Evolutionary conservation across 2,888 invertebrate species (phyloP).

Genomic region (Isoperla grammatica): DNA sequence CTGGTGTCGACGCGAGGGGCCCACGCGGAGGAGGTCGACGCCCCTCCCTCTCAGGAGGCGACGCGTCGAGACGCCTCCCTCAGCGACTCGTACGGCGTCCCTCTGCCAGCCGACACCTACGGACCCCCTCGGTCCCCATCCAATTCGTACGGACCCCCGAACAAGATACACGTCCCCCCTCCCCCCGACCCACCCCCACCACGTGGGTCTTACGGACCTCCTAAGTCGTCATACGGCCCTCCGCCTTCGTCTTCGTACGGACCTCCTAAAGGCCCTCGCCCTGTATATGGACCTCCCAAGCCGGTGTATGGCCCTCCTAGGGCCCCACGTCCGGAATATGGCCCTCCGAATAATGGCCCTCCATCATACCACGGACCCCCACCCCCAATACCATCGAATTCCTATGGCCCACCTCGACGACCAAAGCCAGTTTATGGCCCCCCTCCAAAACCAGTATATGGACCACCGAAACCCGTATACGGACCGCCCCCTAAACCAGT

Average conservation of each 20-base stretch:
- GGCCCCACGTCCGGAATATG: slow-evolving; percentile 26
- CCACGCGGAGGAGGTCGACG: slow-evolving; percentile 1
- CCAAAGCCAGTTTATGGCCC: slow-evolving; percentile 32
- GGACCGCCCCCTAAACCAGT: slow-evolving; percentile 25
- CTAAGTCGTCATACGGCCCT: slow-evolving; percentile 14
- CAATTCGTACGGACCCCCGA: slow-evolving; percentile 21
- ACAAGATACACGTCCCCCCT: slow-evolving; percentile 40
- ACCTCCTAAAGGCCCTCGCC: slow-evolving; percentile 37
- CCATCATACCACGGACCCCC: slow-evolving; percentile 34
- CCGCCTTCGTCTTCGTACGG: slow-evolving; percentile 23
- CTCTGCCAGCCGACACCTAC: slow-evolving; percentile 49
- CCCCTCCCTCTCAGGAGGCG: slow-evolving; percentile 11
- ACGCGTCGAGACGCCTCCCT: slow-evolving; percentile 20
- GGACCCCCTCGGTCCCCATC: slow-evolving; percentile 45
- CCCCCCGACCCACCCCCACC: slow-evolving; percentile 29
- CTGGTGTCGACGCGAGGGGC: background rate
- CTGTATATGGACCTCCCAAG: slow-evolving; percentile 32
- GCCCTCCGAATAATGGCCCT: slow-evolving; percentile 36
- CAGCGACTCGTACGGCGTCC: slow-evolving; percentile 50
- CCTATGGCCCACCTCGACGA: slow-evolving; percentile 29
- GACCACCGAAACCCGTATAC: slow-evolving; percentile 24
- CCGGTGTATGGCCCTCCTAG: slow-evolving; percentile 37
- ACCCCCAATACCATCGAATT: slow-evolving; percentile 16
- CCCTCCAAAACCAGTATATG: slow-evolving; percentile 30
- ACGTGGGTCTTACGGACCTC: slow-evolving; percentile 22